A percentile compares a stretch with the other conserved stretches of the same genome.
phyloP scores from a whole-genome alignment of 2,797 vertebrate species.

The Danio kyathit region DNA sequence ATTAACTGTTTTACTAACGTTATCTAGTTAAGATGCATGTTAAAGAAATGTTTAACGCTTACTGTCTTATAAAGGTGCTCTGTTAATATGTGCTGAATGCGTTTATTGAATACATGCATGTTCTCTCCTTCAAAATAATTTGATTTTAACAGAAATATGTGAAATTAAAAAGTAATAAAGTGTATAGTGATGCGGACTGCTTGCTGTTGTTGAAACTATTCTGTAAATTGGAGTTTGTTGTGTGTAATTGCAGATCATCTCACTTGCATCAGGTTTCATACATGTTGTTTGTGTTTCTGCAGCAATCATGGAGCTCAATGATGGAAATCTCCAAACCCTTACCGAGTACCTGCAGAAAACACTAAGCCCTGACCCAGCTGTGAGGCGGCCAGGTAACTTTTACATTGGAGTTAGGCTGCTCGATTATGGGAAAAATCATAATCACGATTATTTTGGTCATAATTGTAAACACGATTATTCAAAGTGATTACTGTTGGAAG shows the following conservation, averaged over 20 bases:
- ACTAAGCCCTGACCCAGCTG: slow-evolving; percentile 91
- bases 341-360: slow-evolving; percentile 97
- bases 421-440: too few species aligned
- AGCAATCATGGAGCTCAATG: slow-evolving; percentile 92
- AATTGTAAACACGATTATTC: too few species aligned
- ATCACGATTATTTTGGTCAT: too few species aligned
- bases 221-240: background rate
- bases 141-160: background rate
- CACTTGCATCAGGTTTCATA: background rate
- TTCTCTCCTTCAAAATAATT: background rate
- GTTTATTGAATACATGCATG: background rate
- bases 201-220: background rate
- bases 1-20: background rate
- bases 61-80: too few species aligned
- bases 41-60: background rate
- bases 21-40: background rate
- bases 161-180: too few species aligned
- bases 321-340: slow-evolving; percentile 93
- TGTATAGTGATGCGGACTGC: background rate
- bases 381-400: slow-evolving; percentile 91
- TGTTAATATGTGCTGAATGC: background rate
- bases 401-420: too few species aligned
- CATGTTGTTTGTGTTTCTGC: background rate
- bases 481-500: too few species aligned
- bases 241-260: background rate